Base-by-base conservation (phyloP, 2,113 vertebrate genomes). In the Paradoxurus hermaphroditus region DNA sequence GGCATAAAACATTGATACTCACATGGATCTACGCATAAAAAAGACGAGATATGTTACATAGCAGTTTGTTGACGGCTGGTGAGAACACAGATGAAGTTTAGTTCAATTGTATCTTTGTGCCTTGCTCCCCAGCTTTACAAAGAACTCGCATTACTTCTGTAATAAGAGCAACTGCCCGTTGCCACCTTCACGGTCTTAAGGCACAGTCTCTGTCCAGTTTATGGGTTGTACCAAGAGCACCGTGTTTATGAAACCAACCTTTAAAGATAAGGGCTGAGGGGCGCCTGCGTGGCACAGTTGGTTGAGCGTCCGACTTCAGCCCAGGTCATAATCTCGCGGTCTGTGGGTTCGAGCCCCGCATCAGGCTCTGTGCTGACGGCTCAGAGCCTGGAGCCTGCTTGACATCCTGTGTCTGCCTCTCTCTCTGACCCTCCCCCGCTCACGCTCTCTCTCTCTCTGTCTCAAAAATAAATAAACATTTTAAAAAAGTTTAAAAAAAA, bases 141-240 rank as follows among this genome's bases (percentile, higher is more conserved):
- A 3, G 39, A 78, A 27, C 11, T 21, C 0, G 0, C 14, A 27
- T 46, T 15, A 29, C 46, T 70, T 77, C 72, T 56, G 7, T 1
- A 31, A 36, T 18, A 63, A 87, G 59, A 34, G 41, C 36, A 21
- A 1, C 16, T 8, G 14, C 1, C 4, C 4, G 5, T 9, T 15
- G 11, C 63, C 13, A 7, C 7, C 86, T 83, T 73, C 4, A 4
- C 4, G 5, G 14, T n/a, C 10, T 6, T 5, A 14, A n/a, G 41
- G 7, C 1, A 8, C 2, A 9, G 34, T 25, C 27, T 56, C 62
- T 21, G 13, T 23, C 13, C 3, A 4, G 4, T 25, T 18, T 21
- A 0, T 2, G n/a, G 13, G 4, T 7, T 67, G 1, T 0, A 7
- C 10, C 3, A 2, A 75, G 70, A 63, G 19, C 13, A 9, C 46